Evolutionary conservation across 2,797 vertebrate genomes (phyloP).

Genomic region (Borostomias antarcticus): DNA sequence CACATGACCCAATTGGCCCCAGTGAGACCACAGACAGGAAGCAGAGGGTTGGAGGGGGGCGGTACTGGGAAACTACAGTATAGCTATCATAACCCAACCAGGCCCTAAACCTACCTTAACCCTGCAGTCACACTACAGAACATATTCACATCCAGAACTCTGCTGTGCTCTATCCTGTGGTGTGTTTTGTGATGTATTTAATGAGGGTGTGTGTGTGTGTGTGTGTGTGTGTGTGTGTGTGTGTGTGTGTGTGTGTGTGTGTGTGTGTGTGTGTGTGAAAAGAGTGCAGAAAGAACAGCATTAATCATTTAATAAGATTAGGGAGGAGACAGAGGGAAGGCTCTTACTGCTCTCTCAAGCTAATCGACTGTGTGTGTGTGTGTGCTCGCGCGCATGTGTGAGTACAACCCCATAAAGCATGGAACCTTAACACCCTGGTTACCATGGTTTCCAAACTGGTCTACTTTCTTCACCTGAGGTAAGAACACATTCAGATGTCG

Average conservation of each 20-base stretch:
- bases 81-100: no score
- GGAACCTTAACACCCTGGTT: constrained; percentile 54
- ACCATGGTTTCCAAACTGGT: constrained; percentile 69
- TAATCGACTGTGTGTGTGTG: neutral
- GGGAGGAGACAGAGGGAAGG: neutral
- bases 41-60: neutral
- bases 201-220: neutral
- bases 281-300: constrained; percentile 25
- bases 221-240: neutral
- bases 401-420: neutral
- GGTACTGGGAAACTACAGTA: no score
- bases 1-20: neutral
- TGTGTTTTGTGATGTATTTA: neutral
- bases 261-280: constrained; percentile 15
- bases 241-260: constrained; percentile 4
- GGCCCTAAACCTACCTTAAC: no score
- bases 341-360: neutral
- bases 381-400: neutral
- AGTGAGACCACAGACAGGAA: neutral
- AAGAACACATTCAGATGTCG: constrained; percentile 45
- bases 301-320: constrained; percentile 56
- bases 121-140: neutral
- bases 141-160: neutral
- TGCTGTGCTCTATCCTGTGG: neutral
- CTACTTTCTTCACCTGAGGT: constrained; percentile 75